Percentiles rank a stretch among this genome's conserved stretches.
These are phyloP conservation scores for Pollimyrus isidori DNA, from an alignment of 2,113 vertebrate genomes.

Conservation along the genomic window DNA sequence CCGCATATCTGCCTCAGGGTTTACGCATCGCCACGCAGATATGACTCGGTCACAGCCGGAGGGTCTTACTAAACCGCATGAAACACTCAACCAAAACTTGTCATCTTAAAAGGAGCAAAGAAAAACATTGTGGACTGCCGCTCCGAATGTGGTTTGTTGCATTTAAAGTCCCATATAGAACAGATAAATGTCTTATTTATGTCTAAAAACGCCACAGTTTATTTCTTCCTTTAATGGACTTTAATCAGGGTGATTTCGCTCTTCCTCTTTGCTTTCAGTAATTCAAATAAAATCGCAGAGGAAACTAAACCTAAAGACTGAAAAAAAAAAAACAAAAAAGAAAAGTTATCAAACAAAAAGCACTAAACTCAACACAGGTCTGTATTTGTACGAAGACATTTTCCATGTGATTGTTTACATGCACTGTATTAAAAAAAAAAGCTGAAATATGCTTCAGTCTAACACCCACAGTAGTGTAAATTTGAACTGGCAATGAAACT, in stretches of 20 bases:
- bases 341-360: neutral
- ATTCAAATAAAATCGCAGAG: constrained; percentile 63
- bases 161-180: constrained; percentile 52
- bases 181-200: constrained; percentile 66
- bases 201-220: constrained; percentile 53
- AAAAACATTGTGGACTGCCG: constrained; percentile 65
- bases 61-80: constrained; percentile 64
- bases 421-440: neutral
- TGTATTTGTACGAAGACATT: neutral
- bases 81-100: constrained; percentile 72
- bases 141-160: constrained; percentile 56
- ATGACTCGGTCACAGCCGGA: constrained; percentile 66
- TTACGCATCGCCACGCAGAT: constrained; percentile 55
- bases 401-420: neutral
- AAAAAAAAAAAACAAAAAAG: neutral
- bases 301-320: constrained; percentile 29
- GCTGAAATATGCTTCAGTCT: neutral
- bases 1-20: neutral
- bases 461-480: neutral
- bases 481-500: neutral
- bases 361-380: neutral
- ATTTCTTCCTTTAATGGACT: constrained; percentile 47
- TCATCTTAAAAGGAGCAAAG: constrained; percentile 71
- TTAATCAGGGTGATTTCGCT: constrained; percentile 67
- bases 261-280: constrained; percentile 56